phyloP scores from a whole-genome alignment of 2,888 invertebrate genomes.

The Drosophila nigritarsus region DNA sequence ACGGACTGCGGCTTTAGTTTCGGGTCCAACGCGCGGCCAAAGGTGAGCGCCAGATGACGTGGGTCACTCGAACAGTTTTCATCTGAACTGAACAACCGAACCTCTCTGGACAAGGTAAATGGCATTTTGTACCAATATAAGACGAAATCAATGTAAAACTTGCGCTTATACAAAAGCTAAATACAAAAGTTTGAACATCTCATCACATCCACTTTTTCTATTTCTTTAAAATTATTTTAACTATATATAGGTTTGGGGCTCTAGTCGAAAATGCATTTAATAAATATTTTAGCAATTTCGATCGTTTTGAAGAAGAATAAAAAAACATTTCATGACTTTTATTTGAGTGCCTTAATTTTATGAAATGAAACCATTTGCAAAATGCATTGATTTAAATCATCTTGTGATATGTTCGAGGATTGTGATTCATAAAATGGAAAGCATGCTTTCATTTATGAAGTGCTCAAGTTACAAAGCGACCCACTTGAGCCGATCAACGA shows the following conservation, averaged over 20 bases:
- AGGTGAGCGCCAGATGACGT: conserved; percentile 34
- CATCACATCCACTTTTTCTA: not conserved
- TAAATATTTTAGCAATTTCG: not conserved
- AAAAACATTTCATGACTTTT: not conserved
- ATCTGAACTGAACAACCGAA: not conserved
- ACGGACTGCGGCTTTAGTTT: not conserved
- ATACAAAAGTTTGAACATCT: not conserved
- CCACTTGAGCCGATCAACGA: conserved; percentile 49
- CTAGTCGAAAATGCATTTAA: not conserved
- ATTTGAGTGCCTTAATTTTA: no score
- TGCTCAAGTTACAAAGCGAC: conserved; percentile 62
- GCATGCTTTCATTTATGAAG: conserved; percentile 3
- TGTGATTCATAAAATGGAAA: conserved; percentile 8
- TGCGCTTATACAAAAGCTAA: not conserved
- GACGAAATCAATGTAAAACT: not conserved
- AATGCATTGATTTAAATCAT: not conserved
- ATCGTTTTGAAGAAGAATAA: not conserved
- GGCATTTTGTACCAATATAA: not conserved
- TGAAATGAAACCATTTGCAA: no score
- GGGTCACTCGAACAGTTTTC: conserved; percentile 41
- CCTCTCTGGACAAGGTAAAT: not conserved
- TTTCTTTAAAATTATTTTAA: not conserved
- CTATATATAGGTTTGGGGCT: not conserved
- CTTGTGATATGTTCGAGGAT: not conserved
- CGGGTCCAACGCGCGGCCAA: conserved; percentile 31